Conservation (phyloP, 2,888 invertebrate genomes). For the Druceiella hillmani region DNA sequence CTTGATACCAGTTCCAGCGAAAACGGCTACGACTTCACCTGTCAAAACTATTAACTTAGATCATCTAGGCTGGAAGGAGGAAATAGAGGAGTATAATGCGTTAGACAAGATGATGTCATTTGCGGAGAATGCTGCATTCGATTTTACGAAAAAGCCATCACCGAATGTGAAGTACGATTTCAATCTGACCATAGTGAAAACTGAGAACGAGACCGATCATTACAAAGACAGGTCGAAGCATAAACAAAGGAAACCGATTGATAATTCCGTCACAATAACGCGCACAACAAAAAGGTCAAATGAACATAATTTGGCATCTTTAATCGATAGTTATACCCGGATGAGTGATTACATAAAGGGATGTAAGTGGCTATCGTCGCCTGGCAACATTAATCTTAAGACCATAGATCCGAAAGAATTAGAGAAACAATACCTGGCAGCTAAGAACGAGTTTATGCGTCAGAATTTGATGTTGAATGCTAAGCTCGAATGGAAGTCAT, state of each 20-base stretch:
- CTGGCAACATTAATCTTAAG: constrained; percentile 30
- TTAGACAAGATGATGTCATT: constrained; percentile 50
- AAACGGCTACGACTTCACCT: constrained; percentile 34
- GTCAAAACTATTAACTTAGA: constrained; percentile 37
- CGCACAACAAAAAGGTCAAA: constrained; percentile 27
- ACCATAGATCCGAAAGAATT: constrained; percentile 34
- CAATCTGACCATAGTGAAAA: constrained; percentile 33
- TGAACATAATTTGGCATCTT: constrained; percentile 39
- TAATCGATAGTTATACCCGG: constrained; percentile 45
- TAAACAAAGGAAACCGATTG: too few species aligned
- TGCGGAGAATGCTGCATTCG: constrained; percentile 47
- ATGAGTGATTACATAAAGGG: constrained; percentile 48
- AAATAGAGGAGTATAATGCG: constrained; percentile 43
- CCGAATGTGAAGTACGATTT: constrained; percentile 33
- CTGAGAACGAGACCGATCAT: constrained; percentile 32
- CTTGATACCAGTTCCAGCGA: constrained; percentile 41
- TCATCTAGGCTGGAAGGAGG: constrained; percentile 35
- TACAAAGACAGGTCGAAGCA: constrained; percentile 5
- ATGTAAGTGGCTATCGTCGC: constrained; percentile 42
- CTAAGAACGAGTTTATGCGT: constrained; percentile 49
- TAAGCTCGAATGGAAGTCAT: constrained; percentile 35
- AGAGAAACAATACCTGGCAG: constrained; percentile 44
- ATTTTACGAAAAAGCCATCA: constrained; percentile 34
- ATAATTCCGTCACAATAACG: too few species aligned
- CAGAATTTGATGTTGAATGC: constrained; percentile 44